These are phyloP conservation scores for Oreochromis tanganicae DNA, from an alignment of 2,113 vertebrate genomes.

Conservation along the genomic window DNA sequence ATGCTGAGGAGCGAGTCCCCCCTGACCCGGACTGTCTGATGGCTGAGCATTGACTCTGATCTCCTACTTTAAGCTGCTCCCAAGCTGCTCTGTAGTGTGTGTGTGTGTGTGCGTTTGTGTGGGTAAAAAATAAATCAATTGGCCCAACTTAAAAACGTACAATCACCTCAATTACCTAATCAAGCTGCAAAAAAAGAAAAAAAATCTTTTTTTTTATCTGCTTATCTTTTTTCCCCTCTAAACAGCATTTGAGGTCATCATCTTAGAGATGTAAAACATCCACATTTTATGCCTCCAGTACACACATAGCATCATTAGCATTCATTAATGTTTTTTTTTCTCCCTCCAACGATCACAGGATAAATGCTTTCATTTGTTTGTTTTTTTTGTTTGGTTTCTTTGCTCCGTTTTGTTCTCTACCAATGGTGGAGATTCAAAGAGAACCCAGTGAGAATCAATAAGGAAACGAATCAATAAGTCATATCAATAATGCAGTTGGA, in stretches of 20 bases:
- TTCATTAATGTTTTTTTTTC: neutral
- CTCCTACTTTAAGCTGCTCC: slow-evolving; percentile 18
- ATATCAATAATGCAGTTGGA: neutral
- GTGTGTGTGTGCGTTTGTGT: neutral
- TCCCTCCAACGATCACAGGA: neutral
- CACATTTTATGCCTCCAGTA: neutral
- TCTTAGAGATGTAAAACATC: neutral
- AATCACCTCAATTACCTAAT: neutral
- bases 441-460: neutral
- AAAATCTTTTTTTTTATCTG: too few species aligned
- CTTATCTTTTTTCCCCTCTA: fast-evolving
- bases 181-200: neutral
- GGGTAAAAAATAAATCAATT: neutral
- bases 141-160: neutral
- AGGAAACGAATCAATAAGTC: neutral
- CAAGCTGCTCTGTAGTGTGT: neutral
- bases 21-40: slow-evolving; percentile 23
- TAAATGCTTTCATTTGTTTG: neutral
- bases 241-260: neutral
- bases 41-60: slow-evolving; percentile 21
- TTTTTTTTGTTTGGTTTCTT: neutral
- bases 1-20: slow-evolving; percentile 28
- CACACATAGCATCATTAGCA: neutral
- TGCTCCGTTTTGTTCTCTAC: neutral
- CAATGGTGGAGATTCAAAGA: neutral